Base-by-base conservation (phyloP, 2,888 invertebrate species). In the Ichneumon xanthorius region DNA sequence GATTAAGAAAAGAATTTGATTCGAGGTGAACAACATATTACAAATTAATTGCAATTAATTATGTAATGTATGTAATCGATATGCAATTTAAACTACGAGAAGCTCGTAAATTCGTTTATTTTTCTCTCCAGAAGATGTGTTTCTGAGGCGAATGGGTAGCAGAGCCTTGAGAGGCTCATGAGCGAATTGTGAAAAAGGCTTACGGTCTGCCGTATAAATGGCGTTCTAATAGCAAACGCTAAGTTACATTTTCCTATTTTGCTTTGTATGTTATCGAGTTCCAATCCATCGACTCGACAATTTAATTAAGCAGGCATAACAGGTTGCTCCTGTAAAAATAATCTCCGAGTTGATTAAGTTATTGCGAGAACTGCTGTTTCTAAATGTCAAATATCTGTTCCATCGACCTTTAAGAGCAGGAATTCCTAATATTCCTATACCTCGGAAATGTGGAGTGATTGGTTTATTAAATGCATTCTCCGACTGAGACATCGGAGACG, bases 171-270 rank as follows among this genome's bases (percentile, higher is more conserved):
- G 40, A 67, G 22, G 26, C 22, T 22, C 4, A 4, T 7, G 26
- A 48, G 45, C 22, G 45, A 22, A 45, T 48, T 22, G 45, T 68
- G 22, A 48, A 45, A 14, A 30, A 48, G 45, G 7, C 26, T 6
- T 2, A 22, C 48, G 30, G 75, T n/a, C 48, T 50, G 71, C 50
- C 75, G 75, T 76, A 76, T 37, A 19, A 76, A 76, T 76, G 75
- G 75, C 75, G 75, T 65, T 65, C 48, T 50, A 50, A 50, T 76
- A 65, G 75, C 30, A 7, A 63, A 63, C 16, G 30, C 30, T n/a
- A n/a, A 6, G 16, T 63, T 2, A 7, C 30, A 33, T 63, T 63
- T 2, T 6, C 26, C 61, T 14, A 33, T 63, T n/a, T 7, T 1
- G 26, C 4, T 63, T 26, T 1, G 22, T 14, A 3, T n/a, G 4